These are phyloP conservation scores for Potamilus streckersoni DNA, from an alignment of 1,140 invertebrate species.

Conservation along the genomic window DNA sequence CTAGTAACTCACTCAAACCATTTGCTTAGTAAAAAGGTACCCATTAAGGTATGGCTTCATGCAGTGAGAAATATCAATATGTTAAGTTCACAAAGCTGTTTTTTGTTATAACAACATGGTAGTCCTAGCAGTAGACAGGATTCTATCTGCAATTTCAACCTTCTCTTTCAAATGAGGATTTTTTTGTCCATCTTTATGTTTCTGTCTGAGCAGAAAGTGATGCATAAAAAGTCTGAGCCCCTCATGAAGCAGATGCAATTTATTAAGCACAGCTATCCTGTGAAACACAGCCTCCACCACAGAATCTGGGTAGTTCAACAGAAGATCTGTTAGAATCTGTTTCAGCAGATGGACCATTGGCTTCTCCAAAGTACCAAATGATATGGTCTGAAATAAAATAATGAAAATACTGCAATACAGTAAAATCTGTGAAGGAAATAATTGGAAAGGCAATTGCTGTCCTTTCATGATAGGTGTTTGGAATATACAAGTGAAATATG, in stretches of 20 bases:
- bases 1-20: too few relatives aligned
- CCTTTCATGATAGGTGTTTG: too few relatives aligned
- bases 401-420: background rate
- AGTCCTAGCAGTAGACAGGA: slow-evolving; percentile 13
- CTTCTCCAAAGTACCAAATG: slow-evolving; percentile 84
- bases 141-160: slow-evolving; percentile 16
- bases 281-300: slow-evolving; percentile 76
- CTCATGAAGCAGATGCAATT: slow-evolving; percentile 80
- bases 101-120: slow-evolving; percentile 14
- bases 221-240: slow-evolving; percentile 82
- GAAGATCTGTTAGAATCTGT: slow-evolving; percentile 77
- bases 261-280: slow-evolving; percentile 74
- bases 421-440: background rate
- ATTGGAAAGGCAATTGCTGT: background rate
- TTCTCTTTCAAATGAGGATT: slow-evolving; percentile 9
- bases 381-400: slow-evolving; percentile 74
- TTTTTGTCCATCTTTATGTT: slow-evolving; percentile 29
- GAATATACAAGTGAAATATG: background rate
- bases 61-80: too few relatives aligned
- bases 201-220: slow-evolving; percentile 80
- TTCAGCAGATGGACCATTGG: slow-evolving; percentile 77
- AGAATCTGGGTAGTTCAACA: slow-evolving; percentile 75
- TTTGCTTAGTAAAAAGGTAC: too few relatives aligned
- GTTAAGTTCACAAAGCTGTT: too few relatives aligned
- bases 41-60: too few relatives aligned